A percentile compares a stretch with the other conserved stretches of the same genome.
Conservation (phyloP, 2,888 invertebrate species). For the Sturmia bella region DNA sequence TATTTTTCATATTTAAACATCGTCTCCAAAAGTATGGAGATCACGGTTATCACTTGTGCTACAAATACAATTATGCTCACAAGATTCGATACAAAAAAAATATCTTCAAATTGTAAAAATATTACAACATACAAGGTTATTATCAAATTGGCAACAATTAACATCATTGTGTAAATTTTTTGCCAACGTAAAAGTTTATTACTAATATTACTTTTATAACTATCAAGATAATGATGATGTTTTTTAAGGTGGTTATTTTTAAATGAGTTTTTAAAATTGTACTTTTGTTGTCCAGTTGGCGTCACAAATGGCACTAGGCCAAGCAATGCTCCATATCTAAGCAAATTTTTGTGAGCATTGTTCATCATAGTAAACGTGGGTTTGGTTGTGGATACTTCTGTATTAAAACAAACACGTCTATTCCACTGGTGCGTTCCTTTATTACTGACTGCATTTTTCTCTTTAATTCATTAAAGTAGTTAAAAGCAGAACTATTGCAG, state of each 20-base stretch:
- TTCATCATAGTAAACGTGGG: constrained; percentile 71
- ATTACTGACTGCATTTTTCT: constrained; percentile 16
- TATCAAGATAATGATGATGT: constrained; percentile 18
- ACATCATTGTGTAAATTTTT: constrained; percentile 71
- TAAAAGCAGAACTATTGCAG: too few species aligned
- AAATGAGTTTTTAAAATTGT: constrained; percentile 25
- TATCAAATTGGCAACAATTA: constrained; percentile 65
- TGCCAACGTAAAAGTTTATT: constrained; percentile 68
- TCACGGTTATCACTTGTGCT: constrained; percentile 70
- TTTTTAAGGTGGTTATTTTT: constrained; percentile 19
- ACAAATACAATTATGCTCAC: constrained; percentile 74
- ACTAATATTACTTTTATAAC: constrained; percentile 4
- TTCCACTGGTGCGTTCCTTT: neutral
- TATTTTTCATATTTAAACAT: constrained; percentile 71
- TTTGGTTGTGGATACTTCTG: too few species aligned
- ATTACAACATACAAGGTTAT: constrained; percentile 68
- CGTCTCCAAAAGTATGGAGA: constrained; percentile 72
- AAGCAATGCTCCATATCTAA: constrained; percentile 74
- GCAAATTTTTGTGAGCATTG: constrained; percentile 69
- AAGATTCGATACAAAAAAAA: constrained; percentile 72
- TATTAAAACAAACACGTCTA: neutral
- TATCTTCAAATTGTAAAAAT: constrained; percentile 48
- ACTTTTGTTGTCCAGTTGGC: constrained; percentile 47
- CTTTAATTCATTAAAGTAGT: neutral
- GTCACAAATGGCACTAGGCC: constrained; percentile 75